Evolutionary conservation across 2,888 invertebrate genomes (phyloP).

Genomic region (Pomacea canaliculata): DNA sequence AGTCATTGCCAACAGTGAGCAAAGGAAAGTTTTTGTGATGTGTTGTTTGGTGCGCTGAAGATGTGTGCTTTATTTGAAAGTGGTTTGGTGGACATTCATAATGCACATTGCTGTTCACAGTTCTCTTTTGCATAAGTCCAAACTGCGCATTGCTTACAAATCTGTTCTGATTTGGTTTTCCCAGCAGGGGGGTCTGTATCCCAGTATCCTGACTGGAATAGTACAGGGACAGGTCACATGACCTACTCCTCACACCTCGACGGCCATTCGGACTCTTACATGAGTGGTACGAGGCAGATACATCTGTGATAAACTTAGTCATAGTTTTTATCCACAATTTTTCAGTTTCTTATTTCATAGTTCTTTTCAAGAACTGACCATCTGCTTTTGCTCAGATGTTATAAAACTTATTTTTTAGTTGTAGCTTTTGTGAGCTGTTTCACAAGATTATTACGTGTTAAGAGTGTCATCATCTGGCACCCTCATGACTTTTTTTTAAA

Average conservation of each 20-base stretch:
- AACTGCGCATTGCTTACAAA: neutral
- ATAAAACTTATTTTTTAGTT: too few species aligned
- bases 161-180: conserved; percentile 14
- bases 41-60: neutral
- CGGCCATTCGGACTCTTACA: conserved; percentile 15
- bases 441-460: too few species aligned
- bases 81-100: too few species aligned
- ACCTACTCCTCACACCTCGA: conserved; percentile 25
- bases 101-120: too few species aligned
- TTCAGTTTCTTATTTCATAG: too few species aligned
- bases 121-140: too few species aligned
- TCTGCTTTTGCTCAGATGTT: too few species aligned
- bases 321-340: too few species aligned
- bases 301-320: neutral
- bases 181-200: conserved; percentile 19
- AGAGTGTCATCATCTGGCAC: too few species aligned
- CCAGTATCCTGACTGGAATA: conserved; percentile 25
- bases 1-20: neutral
- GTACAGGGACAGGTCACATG: conserved; percentile 21
- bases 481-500: too few species aligned
- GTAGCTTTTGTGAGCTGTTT: too few species aligned
- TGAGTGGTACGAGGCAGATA: conserved; percentile 23
- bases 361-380: too few species aligned
- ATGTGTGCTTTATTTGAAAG: neutral
- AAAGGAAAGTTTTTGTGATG: neutral